These are phyloP conservation scores for Polylopha cassiicola DNA, from an alignment of 2,888 invertebrate genomes.

Conservation along the genomic window DNA sequence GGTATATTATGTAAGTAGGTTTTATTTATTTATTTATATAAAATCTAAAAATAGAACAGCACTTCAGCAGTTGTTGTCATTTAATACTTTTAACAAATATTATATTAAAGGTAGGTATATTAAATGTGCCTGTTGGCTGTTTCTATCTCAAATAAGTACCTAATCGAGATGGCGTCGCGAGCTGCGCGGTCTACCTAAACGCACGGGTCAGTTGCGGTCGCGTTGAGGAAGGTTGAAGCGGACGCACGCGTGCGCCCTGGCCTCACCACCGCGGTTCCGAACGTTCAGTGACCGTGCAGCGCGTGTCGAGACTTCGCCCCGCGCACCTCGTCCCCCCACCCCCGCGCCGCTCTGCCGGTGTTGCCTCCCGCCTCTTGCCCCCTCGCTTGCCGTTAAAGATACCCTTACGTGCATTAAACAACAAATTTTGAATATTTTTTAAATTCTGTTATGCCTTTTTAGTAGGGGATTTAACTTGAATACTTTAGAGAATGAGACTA, in stretches of 20 bases:
- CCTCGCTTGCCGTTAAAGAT: constrained; percentile 14
- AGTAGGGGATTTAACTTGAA: too few relatives aligned
- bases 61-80: too few relatives aligned
- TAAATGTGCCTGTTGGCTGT: too few relatives aligned
- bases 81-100: too few relatives aligned
- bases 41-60: too few relatives aligned
- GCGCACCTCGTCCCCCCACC: constrained; percentile 41
- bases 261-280: constrained; percentile 64
- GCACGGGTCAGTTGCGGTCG: constrained; percentile 75
- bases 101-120: too few relatives aligned
- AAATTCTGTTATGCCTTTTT: too few relatives aligned
- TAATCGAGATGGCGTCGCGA: constrained; percentile 14
- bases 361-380: constrained; percentile 37
- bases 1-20: too few relatives aligned
- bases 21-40: too few relatives aligned
- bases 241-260: constrained; percentile 70
- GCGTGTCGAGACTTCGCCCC: constrained; percentile 72
- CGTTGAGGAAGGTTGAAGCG: constrained; percentile 77
- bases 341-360: constrained; percentile 35
- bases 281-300: constrained; percentile 74
- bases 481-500: too few relatives aligned
- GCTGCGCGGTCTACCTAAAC: constrained; percentile 26
- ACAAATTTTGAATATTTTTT: too few relatives aligned
- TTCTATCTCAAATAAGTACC: too few relatives aligned
- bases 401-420: constrained; percentile 10